Base-by-base conservation (phyloP, 2,113 vertebrate species). In the Ptilonorhynchus violaceus region DNA sequence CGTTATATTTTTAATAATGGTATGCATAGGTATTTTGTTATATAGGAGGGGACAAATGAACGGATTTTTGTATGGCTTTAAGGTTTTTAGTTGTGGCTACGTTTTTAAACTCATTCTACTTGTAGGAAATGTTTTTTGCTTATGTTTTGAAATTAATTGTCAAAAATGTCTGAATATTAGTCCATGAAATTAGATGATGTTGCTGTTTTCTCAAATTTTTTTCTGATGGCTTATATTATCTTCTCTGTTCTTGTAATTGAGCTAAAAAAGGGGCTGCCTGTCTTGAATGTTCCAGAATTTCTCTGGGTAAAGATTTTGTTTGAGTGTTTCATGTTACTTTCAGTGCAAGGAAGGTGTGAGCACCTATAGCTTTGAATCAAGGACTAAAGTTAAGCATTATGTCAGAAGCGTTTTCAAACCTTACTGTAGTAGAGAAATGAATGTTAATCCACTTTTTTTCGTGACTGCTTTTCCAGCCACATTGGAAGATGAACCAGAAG, bases 401-500 rank as follows among this genome's bases (percentile, higher is more conserved):
- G 31, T 89, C 28, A 78, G 49, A 89, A 85, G 27, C 60, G 11
- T 47, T 49, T 58, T 64, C 33, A 62, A 66, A 88, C 6, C 6
- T 60, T 72, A 16, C 10, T 60, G 18, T 58, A 42, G 8, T n/a
- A 53, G 47, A 70, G 21, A 78, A 85, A 3, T 79, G 9, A 85
- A 72, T 76, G 11, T 89, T 64, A 82, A 81, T 81, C 6, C 6
- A 8, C 28, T 22, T 35, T 17, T 49, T 50, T 24, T 58, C 62
- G 13, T 97, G 31, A 28, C 58, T 93, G 88, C 39, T 85, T 88
- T 95, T 95, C 79, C 76, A 98, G 98, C 96, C 58, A 79, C 93
- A 8, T 82, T 96, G 70, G 99, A 99, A 68, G 99, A 99, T 35
- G 99, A 99, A 28, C 98, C 98, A 46, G 99, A 99, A 96, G 99